Evolutionary conservation across 2,113 vertebrate genomes (phyloP).

Genomic region (Taurulus bubalis): DNA sequence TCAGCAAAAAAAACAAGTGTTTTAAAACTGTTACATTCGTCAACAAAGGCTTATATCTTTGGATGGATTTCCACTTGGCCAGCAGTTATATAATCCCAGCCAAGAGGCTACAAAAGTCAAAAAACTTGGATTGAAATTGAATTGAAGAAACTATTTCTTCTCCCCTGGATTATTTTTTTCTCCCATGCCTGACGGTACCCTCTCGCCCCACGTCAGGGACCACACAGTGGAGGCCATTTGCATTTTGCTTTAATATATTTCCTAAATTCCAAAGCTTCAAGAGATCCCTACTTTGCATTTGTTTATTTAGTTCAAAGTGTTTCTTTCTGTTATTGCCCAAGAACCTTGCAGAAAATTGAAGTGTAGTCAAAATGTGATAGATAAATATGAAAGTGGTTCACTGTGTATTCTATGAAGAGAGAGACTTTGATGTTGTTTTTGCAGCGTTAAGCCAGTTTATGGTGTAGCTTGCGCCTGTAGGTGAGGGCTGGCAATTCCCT

Average conservation of each 20-base stretch:
- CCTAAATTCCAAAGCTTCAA: conserved; percentile 66
- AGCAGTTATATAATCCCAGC: conserved; percentile 42
- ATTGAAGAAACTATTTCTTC: conserved; percentile 51
- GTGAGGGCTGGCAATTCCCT: conserved; percentile 51
- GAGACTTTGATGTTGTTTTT: conserved; percentile 78
- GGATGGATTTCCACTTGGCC: conserved; percentile 46
- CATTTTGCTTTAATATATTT: conserved; percentile 74
- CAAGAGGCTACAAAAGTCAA: conserved; percentile 33
- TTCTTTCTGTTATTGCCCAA: conserved; percentile 56
- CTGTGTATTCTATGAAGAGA: conserved; percentile 58
- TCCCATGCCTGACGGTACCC: conserved; percentile 44
- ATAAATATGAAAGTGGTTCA: conserved; percentile 63
- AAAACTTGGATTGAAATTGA: conserved; percentile 53
- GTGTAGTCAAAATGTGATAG: conserved; percentile 65
- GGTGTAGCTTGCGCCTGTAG: conserved; percentile 54
- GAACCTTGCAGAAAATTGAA: conserved; percentile 66
- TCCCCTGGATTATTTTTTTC: conserved; percentile 48
- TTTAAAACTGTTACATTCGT: conserved; percentile 32
- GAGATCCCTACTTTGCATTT: conserved; percentile 73
- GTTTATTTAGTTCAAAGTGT: conserved; percentile 77
- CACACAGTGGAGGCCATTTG: conserved; percentile 58
- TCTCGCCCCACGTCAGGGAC: conserved; percentile 30
- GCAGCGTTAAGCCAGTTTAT: conserved; percentile 66
- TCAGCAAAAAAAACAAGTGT: conserved; percentile 20
- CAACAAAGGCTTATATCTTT: conserved; percentile 15